phyloP scores from a whole-genome alignment of 2,113 vertebrate species.

The Nothobranchius kuhntae region DNA sequence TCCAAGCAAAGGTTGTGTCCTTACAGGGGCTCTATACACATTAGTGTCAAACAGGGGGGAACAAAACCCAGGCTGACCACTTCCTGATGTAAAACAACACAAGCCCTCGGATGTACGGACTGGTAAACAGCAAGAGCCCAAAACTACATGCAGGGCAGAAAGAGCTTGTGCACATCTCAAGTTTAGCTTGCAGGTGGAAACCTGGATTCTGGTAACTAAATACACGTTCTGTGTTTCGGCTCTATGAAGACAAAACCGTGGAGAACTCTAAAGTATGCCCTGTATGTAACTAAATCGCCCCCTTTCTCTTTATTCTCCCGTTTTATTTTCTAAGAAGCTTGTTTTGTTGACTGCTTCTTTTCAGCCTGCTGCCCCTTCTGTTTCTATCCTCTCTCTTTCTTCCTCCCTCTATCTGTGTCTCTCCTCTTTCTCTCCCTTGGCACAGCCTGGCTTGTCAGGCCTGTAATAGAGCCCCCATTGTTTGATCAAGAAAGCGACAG shows the following conservation, averaged over 20 bases:
- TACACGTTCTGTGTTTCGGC: constrained; percentile 44
- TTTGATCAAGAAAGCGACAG: constrained; percentile 76
- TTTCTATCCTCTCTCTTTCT: constrained; percentile 49
- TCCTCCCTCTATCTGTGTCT: constrained; percentile 26
- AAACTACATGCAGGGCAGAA: constrained; percentile 2
- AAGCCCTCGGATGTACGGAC: constrained; percentile 13
- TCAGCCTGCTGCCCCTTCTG: constrained; percentile 54
- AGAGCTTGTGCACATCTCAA: constrained; percentile 22
- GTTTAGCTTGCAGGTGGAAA: constrained; percentile 26
- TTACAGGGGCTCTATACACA: constrained; percentile 61
- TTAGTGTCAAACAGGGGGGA: constrained; percentile 55
- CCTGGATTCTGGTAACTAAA: constrained; percentile 54
- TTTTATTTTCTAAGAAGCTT: constrained; percentile 31
- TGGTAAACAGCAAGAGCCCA: background rate
- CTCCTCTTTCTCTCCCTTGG: constrained; percentile 41
- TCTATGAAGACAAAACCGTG: constrained; percentile 49
- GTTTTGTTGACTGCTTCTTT: constrained; percentile 68
- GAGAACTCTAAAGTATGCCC: constrained; percentile 45
- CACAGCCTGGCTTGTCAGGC: constrained; percentile 72
- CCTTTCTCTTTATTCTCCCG: constrained; percentile 29
- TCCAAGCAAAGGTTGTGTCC: constrained; percentile 68
- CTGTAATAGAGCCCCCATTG: constrained; percentile 80
- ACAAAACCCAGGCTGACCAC: constrained; percentile 44
- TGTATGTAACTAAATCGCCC: constrained; percentile 63
- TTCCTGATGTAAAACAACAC: constrained; percentile 45